A percentile compares a stretch with the other conserved stretches of the same genome.
Evolutionary conservation across 1,140 invertebrate species (phyloP).

Genomic region (Hirudo medicinalis): DNA sequence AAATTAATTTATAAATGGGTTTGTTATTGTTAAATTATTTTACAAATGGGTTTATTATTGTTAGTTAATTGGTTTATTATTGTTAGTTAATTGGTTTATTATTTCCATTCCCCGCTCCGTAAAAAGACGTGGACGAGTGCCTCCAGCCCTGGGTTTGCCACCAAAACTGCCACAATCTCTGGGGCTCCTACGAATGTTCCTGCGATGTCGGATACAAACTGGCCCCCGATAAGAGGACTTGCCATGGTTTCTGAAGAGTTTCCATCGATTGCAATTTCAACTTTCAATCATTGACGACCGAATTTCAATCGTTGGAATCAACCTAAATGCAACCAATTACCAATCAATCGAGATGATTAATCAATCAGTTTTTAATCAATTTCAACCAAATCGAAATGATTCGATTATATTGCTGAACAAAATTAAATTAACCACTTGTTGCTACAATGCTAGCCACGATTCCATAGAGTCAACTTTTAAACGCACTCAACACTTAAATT

Average conservation of each 20-base stretch:
- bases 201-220: constrained; percentile 15
- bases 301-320: background rate
- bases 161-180: constrained; percentile 21
- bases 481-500: background rate
- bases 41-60: background rate
- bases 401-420: no score
- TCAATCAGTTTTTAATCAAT: no score
- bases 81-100: background rate
- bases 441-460: background rate
- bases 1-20: no score
- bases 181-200: constrained; percentile 15
- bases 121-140: constrained; percentile 35
- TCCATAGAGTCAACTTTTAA: background rate
- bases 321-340: background rate
- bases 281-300: background rate
- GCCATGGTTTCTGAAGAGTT: background rate
- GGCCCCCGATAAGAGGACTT: constrained; percentile 14
- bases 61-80: background rate
- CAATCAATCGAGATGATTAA: no score
- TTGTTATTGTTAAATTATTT: no score
- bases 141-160: constrained; percentile 24
- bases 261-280: background rate
- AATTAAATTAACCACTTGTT: background rate
- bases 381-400: no score
- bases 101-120: background rate